Evolutionary conservation across 2,797 vertebrate species (phyloP).

Genomic region (Arremon brunneinucha): DNA sequence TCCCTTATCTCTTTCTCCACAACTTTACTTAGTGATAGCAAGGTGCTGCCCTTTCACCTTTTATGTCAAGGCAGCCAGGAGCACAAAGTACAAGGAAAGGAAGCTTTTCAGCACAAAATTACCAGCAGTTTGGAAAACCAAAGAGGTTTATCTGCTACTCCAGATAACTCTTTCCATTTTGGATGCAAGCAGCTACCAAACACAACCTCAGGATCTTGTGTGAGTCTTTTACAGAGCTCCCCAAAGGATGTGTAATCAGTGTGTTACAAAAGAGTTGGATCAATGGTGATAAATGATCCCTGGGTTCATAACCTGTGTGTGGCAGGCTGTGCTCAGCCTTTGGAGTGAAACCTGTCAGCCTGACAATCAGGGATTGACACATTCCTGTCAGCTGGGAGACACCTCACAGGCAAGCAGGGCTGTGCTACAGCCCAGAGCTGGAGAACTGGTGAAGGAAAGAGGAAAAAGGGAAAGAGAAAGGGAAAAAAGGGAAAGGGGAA

Average conservation of each 20-base stretch:
- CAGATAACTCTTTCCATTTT: background rate
- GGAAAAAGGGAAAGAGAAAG: background rate
- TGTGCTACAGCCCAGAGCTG: background rate
- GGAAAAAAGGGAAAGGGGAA: constrained; percentile 4
- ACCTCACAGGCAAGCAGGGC: background rate
- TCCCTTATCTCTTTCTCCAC: constrained; percentile 15
- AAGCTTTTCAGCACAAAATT: constrained; percentile 28
- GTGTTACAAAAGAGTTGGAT: background rate
- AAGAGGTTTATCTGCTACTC: constrained; percentile 14
- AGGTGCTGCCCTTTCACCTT: background rate
- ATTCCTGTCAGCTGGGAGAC: background rate
- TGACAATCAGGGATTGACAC: background rate
- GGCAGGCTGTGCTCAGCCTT: background rate
- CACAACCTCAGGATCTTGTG: background rate
- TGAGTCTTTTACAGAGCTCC: background rate
- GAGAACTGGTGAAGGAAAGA: background rate
- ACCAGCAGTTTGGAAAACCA: constrained; percentile 9
- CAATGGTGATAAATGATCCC: background rate
- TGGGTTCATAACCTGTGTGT: background rate
- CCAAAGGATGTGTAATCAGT: background rate
- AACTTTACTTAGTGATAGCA: background rate
- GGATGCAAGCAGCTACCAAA: background rate
- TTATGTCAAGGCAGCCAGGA: background rate
- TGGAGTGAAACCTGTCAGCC: background rate
- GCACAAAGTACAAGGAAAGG: constrained; percentile 26